A percentile compares a stretch with the other conserved stretches of the same genome.
Evolutionary conservation across 2,888 invertebrate genomes (phyloP).

Genomic region (Drosophila nigritarsus): DNA sequence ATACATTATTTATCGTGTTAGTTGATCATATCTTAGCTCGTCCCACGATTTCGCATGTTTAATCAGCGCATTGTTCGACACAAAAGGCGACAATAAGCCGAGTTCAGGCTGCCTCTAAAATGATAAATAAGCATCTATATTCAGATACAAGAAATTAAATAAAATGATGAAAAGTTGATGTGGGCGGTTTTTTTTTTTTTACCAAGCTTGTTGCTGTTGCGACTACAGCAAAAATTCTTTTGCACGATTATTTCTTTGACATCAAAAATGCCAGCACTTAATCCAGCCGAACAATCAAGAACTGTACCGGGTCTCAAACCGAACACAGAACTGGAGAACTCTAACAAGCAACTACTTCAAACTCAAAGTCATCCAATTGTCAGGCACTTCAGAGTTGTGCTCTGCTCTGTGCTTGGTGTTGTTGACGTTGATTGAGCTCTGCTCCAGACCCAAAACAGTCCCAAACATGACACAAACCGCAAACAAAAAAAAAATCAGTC

Average conservation of each 20-base stretch:
- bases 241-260: constrained; percentile 49
- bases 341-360: constrained; percentile 46
- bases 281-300: constrained; percentile 62
- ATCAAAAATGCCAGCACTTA: constrained; percentile 34
- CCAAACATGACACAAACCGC: constrained; percentile 39
- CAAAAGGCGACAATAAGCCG: constrained; percentile 35
- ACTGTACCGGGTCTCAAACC: constrained; percentile 1
- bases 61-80: constrained; percentile 72
- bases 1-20: constrained; percentile 39
- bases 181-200: constrained; percentile 57
- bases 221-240: constrained; percentile 57
- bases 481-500: constrained; percentile 2
- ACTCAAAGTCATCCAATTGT: constrained; percentile 74
- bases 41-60: constrained; percentile 78
- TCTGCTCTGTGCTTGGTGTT: constrained; percentile 17
- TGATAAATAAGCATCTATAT: constrained; percentile 35
- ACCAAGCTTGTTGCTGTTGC: constrained; percentile 2
- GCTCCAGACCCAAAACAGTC: constrained; percentile 29
- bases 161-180: constrained; percentile 19
- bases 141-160: constrained; percentile 12
- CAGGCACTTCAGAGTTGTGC: constrained; percentile 52
- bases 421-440: constrained; percentile 70
- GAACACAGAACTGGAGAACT: constrained; percentile 16
- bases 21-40: constrained; percentile 24
- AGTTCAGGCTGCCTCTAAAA: constrained; percentile 20